Evolutionary conservation across 1,140 invertebrate genomes (phyloP), one percentile per base, ranked within the genome.

Genomic region (Ericerus pela): DNA sequence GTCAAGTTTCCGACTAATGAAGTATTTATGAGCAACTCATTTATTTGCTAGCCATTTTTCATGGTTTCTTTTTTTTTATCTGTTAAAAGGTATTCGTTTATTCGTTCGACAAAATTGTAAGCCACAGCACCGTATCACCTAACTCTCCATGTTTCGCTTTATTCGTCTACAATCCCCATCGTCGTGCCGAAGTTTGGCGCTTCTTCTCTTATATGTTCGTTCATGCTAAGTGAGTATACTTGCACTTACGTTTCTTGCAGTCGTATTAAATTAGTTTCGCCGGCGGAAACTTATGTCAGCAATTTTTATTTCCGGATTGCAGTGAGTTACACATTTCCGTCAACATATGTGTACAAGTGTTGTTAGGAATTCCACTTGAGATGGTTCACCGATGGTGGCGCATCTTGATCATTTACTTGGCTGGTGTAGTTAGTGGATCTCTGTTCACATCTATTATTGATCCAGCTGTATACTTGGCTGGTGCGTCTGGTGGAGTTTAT

Each of bases 171-270:
- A 84, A 91, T 73, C 94, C 94, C 0, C 76, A 80, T 59, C 80
- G 83, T 63, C 77, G 94, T 59, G 80, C 82, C 53, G 82, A 99
- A 73, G 82, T 80, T 0, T 98, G 91, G 91, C 76, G 95, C 62
- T 98, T 84, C 68, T 51, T 96, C 8, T 87, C 88, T 1, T 98
- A 98, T 67, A 96, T 96, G 88, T 84, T 97, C 67, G 92, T 98
- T 30, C 94, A 97, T 71, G 83, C 92, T 57, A 91, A 91, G 84
- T 85, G 68, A 75, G 78, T 74, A 16, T 12, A 51, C 65, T 11
- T 66, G 27, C 31, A n/a, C n/a, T n/a, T n/a, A n/a, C n/a, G n/a
- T n/a, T n/a, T n/a, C n/a, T n/a, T n/a, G n/a, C n/a, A 47, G 26
- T 18, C 41, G 41, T 11, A 52, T 5, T 53, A 41, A 52, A 4